These are phyloP conservation scores for Monomorium pharaonis DNA, from an alignment of 1,140 invertebrate genomes.

Conservation along the genomic window DNA sequence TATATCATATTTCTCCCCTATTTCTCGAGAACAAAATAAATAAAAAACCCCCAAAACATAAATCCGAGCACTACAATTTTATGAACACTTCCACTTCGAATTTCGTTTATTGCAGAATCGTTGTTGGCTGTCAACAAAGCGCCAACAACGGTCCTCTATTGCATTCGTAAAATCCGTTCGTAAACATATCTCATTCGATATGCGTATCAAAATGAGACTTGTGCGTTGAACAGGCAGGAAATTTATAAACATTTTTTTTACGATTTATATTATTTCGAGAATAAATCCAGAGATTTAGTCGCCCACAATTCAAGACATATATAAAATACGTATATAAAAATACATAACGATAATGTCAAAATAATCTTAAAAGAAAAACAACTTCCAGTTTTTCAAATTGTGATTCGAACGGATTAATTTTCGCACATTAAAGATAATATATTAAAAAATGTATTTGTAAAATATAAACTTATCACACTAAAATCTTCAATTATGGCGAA, in stretches of 20 bases:
- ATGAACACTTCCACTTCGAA: slow-evolving; percentile 14
- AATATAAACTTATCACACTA: too few species aligned
- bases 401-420: neutral
- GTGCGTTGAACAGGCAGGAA: neutral
- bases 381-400: too few species aligned
- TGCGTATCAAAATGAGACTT: neutral
- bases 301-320: neutral
- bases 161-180: neutral
- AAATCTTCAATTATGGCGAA: too few species aligned
- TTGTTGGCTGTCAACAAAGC: slow-evolving; percentile 2
- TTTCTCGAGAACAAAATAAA: slow-evolving; percentile 15
- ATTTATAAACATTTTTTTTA: slow-evolving; percentile 8
- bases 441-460: too few species aligned
- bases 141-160: neutral
- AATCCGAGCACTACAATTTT: slow-evolving; percentile 1
- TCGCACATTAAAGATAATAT: neutral
- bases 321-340: neutral
- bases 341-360: neutral
- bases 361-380: neutral
- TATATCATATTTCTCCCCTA: neutral
- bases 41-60: slow-evolving; percentile 15
- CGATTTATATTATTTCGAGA: neutral
- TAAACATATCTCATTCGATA: slow-evolving; percentile 28
- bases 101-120: slow-evolving; percentile 33
- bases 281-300: neutral